A percentile compares a stretch with the other conserved stretches of the same genome.
Conservation (phyloP, 64 coral and sea anemone species). For the Pachyseris speciosa region DNA sequence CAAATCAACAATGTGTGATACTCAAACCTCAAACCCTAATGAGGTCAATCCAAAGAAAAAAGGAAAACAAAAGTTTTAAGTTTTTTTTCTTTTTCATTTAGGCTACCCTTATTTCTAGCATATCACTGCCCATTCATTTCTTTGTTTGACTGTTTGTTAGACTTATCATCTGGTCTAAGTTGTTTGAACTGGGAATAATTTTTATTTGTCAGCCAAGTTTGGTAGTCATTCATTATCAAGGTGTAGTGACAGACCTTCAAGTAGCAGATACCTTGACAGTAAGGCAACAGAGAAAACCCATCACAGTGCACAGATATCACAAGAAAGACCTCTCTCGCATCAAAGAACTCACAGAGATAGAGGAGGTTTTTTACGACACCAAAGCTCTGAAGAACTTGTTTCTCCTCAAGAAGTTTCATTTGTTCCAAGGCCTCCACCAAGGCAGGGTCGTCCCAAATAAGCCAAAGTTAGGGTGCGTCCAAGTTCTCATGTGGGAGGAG, state of each 20-base stretch:
- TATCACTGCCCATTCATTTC: too few relatives aligned
- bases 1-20: too few relatives aligned
- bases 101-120: too few relatives aligned
- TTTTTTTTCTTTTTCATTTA: too few relatives aligned
- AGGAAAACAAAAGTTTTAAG: too few relatives aligned
- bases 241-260: conserved; percentile 2
- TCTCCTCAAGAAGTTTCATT: conserved; percentile 17
- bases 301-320: neutral
- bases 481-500: conserved; percentile 15
- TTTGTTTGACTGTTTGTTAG: too few relatives aligned
- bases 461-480: conserved; percentile 62
- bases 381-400: conserved; percentile 31
- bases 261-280: conserved; percentile 10
- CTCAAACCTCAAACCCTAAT: too few relatives aligned
- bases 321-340: neutral
- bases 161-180: too few relatives aligned
- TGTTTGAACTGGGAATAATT: neutral
- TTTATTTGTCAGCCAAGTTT: conserved; percentile 4
- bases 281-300: neutral
- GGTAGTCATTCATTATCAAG: neutral
- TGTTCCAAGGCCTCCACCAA: conserved; percentile 71
- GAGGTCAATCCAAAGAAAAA: too few relatives aligned
- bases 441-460: conserved; percentile 62
- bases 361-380: neutral
- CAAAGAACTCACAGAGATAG: neutral